A percentile compares a stretch with the other conserved stretches of the same genome.
phyloP scores from a whole-genome alignment of 2,888 invertebrate genomes.

The Torymus aiolomorphi region DNA sequence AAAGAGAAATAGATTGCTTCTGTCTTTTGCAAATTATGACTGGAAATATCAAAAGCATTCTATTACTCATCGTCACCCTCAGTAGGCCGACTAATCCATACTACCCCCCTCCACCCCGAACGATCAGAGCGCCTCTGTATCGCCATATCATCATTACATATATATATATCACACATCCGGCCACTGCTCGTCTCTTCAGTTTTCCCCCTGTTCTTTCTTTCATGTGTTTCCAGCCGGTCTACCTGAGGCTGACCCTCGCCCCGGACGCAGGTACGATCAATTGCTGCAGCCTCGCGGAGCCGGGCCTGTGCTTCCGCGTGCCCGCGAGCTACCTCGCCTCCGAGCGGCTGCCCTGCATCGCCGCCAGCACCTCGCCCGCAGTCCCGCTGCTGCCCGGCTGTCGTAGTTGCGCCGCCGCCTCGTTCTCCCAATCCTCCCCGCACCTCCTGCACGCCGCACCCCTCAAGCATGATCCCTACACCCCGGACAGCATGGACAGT shows the following conservation, averaged over 20 bases:
- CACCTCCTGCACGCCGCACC: constrained; percentile 78
- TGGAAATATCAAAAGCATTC: no score
- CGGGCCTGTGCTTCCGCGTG: constrained; percentile 73
- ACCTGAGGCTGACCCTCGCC: constrained; percentile 83
- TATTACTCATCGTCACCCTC: no score
- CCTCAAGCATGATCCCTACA: constrained; percentile 83
- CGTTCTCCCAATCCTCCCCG: not conserved
- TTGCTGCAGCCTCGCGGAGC: constrained; percentile 78
- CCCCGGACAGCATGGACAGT: constrained; percentile 89
- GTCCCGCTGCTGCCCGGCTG: constrained; percentile 73
- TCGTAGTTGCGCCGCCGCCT: constrained; percentile 64
- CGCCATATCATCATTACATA: not conserved
- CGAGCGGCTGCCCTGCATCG: constrained; percentile 31
- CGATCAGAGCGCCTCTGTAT: not conserved
- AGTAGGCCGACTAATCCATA: no score
- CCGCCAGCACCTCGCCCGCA: constrained; percentile 56
- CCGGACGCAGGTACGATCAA: constrained; percentile 86
- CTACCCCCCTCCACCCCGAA: no score
- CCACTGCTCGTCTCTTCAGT: constrained; percentile 38
- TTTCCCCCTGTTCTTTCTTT: constrained; percentile 43
- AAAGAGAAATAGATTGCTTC: no score
- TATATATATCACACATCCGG: no score
- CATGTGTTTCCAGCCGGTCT: constrained; percentile 84
- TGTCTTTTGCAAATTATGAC: no score
- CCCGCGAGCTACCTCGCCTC: constrained; percentile 67